These are phyloP conservation scores for Diadophis punctatus DNA, from an alignment of 2,113 vertebrate species.

Conservation along the genomic window DNA sequence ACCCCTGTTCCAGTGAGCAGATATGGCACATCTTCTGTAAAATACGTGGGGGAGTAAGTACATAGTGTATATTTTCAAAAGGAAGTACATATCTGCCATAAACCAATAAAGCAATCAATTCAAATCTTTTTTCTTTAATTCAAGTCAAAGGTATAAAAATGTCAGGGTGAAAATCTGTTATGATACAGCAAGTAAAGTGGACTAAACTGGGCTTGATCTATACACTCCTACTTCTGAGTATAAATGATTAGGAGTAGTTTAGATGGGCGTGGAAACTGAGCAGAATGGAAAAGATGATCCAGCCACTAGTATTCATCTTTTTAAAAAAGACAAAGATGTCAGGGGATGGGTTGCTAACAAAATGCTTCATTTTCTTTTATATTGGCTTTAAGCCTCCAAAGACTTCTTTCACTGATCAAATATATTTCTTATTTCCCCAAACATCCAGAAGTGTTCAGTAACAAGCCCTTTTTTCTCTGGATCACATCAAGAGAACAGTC, in stretches of 20 bases:
- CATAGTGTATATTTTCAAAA: neutral
- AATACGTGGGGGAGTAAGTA: neutral
- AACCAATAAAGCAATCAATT: neutral
- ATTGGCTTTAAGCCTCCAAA: neutral
- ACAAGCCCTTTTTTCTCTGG: neutral
- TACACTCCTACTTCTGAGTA: neutral
- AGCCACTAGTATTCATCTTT: slow-evolving; percentile 3
- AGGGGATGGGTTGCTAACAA: neutral
- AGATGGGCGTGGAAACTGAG: neutral
- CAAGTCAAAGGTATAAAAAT: neutral
- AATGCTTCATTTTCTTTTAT: neutral
- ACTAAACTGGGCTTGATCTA: neutral
- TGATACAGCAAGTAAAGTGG: neutral
- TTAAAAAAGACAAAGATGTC: neutral
- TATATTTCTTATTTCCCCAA: neutral
- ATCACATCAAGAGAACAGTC: neutral
- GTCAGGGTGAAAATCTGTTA: neutral
- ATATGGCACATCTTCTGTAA: neutral
- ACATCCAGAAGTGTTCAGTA: neutral
- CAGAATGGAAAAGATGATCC: slow-evolving; percentile 6
- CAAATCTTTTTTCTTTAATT: neutral
- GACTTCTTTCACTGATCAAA: neutral
- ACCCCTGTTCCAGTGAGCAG: neutral
- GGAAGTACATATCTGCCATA: neutral
- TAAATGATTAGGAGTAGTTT: neutral